Evolutionary conservation across 2,113 vertebrate species (phyloP).

Genomic region (Otocyon megalotis): DNA sequence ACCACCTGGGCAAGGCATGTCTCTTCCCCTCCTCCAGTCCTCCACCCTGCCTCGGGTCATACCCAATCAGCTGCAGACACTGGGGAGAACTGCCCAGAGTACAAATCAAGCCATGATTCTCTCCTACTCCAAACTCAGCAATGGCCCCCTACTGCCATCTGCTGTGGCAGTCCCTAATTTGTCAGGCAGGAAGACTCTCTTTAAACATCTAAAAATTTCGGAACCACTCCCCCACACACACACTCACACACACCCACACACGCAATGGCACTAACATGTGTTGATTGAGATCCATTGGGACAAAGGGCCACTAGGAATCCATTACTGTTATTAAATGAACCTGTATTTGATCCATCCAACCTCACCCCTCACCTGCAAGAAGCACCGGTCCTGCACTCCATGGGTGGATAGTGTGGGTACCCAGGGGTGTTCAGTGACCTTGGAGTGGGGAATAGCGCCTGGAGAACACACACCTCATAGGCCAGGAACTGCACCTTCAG

Average conservation of each 20-base stretch:
- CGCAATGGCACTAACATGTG: neutral
- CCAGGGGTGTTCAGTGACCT: neutral
- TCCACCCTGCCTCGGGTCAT: accelerated
- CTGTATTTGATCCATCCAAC: neutral
- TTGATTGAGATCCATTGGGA: neutral
- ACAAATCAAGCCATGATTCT: neutral
- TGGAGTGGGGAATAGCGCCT: neutral
- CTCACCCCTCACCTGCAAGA: no score
- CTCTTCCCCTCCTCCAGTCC: no score
- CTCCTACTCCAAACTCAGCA: neutral
- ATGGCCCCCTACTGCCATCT: neutral
- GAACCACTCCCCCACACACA: neutral
- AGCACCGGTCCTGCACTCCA: no score
- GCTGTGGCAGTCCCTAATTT: neutral
- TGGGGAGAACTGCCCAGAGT: neutral
- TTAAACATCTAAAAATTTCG: neutral
- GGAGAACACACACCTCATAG: accelerated
- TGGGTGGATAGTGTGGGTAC: accelerated
- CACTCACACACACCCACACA: neutral
- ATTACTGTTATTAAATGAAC: neutral
- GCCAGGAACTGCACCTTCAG: neutral
- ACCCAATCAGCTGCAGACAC: neutral
- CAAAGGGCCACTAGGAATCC: neutral
- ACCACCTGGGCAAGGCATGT: neutral
- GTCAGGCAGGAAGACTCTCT: neutral